Evolutionary conservation across 2,888 invertebrate genomes (phyloP).

Genomic region (Agrochola lychnidis): DNA sequence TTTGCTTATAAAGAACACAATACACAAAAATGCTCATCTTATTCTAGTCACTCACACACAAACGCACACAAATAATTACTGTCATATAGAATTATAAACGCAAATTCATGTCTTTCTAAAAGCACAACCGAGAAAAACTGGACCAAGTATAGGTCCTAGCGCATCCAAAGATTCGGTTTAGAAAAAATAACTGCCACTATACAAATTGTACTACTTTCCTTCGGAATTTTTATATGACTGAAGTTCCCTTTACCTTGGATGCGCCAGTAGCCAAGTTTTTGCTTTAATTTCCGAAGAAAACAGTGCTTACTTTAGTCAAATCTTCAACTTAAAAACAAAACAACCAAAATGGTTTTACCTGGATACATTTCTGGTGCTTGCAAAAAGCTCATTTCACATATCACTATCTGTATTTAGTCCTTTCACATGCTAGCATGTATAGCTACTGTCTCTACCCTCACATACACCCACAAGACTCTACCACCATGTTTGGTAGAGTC

Average conservation of each 20-base stretch:
- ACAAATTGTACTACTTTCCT: background rate
- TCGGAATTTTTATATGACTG: background rate
- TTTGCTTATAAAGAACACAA: slow-evolving; percentile 57
- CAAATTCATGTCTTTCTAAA: slow-evolving; percentile 11
- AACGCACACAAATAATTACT: slow-evolving; percentile 47
- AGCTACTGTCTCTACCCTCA: slow-evolving; percentile 74
- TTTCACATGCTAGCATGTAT: slow-evolving; percentile 5
- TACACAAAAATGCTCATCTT: slow-evolving; percentile 39
- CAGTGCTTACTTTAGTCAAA: background rate
- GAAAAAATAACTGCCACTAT: background rate
- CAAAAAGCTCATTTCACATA: background rate
- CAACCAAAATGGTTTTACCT: background rate
- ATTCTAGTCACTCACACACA: slow-evolving; percentile 8
- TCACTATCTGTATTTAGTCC: background rate
- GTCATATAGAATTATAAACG: slow-evolving; percentile 12
- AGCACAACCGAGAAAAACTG: background rate
- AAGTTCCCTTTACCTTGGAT: background rate
- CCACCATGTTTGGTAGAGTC: slow-evolving; percentile 96
- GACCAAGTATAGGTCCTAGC: slow-evolving; percentile 11
- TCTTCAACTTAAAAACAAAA: slow-evolving; percentile 9
- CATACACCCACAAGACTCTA: slow-evolving; percentile 97
- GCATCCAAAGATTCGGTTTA: background rate
- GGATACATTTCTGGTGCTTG: background rate
- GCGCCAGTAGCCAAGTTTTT: too few species aligned
- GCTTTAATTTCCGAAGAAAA: background rate